Evolutionary conservation across 2,888 invertebrate genomes (phyloP).

Genomic region (Drosophila fulvimacula): DNA sequence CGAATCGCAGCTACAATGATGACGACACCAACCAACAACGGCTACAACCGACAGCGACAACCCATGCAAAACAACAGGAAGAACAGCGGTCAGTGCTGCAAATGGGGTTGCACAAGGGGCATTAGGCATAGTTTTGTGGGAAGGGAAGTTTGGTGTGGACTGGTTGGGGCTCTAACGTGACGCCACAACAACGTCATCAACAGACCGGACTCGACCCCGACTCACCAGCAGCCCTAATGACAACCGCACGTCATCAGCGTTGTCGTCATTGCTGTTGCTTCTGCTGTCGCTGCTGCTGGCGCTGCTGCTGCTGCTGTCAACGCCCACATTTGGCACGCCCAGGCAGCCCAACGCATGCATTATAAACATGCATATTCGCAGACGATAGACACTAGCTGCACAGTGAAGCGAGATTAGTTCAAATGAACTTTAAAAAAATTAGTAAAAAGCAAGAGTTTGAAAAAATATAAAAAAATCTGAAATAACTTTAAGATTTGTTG

Average conservation of each 20-base stretch:
- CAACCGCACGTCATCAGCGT: conserved; percentile 77
- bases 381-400: conserved; percentile 23
- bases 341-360: conserved; percentile 49
- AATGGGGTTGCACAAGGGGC: conserved; percentile 24
- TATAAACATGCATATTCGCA: conserved; percentile 48
- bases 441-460: fast-evolving
- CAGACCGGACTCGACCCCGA: conserved; percentile 27
- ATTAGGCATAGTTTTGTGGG: conserved; percentile 20
- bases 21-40: conserved; percentile 31
- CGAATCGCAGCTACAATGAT: conserved; percentile 22
- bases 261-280: conserved; percentile 36
- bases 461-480: background rate
- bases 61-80: conserved; percentile 56
- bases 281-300: conserved; percentile 23
- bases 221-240: conserved; percentile 70
- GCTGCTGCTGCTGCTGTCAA: conserved; percentile 46
- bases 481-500: background rate
- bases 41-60: conserved; percentile 25
- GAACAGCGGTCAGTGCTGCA: conserved; percentile 46
- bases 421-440: background rate
- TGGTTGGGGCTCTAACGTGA: conserved; percentile 16
- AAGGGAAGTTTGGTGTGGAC: background rate
- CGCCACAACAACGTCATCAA: conserved; percentile 64
- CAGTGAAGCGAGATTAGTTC: conserved; percentile 11
- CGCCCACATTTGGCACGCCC: conserved; percentile 75